Conservation (phyloP, 1,140 invertebrate species). For the Bombus turneri region DNA sequence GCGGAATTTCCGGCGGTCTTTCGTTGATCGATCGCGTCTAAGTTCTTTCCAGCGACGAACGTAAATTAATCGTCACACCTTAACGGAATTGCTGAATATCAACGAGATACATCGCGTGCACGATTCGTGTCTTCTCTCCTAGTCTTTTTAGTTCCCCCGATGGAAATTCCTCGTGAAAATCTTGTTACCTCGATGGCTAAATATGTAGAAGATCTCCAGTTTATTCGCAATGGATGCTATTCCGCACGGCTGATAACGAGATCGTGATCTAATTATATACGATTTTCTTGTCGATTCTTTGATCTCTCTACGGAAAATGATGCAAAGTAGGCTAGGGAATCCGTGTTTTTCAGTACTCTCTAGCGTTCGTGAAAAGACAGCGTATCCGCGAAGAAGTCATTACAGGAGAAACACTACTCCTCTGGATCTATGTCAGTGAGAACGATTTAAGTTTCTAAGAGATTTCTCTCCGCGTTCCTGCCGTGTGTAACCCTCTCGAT, state of each 20-base stretch:
- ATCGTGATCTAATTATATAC: background rate
- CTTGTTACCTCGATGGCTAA: background rate
- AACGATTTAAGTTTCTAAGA: conserved; percentile 47
- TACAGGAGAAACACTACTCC: conserved; percentile 33
- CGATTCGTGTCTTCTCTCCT: no score
- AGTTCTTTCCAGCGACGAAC: background rate
- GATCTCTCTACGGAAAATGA: background rate
- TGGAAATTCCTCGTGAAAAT: background rate
- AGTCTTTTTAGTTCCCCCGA: background rate
- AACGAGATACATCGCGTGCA: background rate
- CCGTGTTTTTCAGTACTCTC: background rate
- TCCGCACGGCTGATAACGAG: background rate
- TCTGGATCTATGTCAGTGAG: conserved; percentile 47
- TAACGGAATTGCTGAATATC: background rate
- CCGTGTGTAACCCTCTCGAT: background rate
- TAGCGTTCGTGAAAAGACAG: background rate
- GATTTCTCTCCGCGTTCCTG: conserved; percentile 29
- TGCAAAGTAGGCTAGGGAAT: background rate
- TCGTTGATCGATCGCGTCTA: background rate
- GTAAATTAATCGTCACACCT: background rate
- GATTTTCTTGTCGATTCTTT: background rate
- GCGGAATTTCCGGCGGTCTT: background rate
- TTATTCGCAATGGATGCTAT: background rate
- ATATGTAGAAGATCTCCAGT: background rate
- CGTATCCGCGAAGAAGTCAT: background rate